phyloP scores from a whole-genome alignment of 2,113 vertebrate genomes.

The Grallaria varia region DNA sequence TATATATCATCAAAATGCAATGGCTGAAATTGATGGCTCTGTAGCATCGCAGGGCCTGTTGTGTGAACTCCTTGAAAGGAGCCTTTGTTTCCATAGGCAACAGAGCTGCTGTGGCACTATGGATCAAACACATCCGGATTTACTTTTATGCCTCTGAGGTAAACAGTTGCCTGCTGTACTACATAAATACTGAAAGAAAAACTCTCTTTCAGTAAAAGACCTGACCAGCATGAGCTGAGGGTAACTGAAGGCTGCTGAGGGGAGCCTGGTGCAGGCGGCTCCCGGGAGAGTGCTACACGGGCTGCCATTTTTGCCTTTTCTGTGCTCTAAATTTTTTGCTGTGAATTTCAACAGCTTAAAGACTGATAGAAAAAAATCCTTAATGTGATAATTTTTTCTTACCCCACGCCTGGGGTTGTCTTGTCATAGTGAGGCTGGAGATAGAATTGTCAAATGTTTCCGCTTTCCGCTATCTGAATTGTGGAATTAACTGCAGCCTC shows the following conservation, averaged over 20 bases:
- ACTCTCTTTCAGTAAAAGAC: slow-evolving; percentile 45
- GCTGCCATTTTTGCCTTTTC: slow-evolving; percentile 23
- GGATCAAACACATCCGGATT: slow-evolving; percentile 52
- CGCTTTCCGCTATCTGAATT: not conserved
- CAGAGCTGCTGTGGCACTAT: not conserved
- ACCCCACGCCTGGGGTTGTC: not conserved
- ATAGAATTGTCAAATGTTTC: not conserved
- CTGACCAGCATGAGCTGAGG: slow-evolving; percentile 55
- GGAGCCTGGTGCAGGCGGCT: slow-evolving; percentile 1
- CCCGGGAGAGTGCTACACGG: not conserved
- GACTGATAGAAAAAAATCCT: not conserved
- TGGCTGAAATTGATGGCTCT: slow-evolving; percentile 9
- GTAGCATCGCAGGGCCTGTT: not conserved
- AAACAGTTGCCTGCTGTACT: slow-evolving; percentile 66
- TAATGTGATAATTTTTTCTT: not conserved
- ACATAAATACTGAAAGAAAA: slow-evolving; percentile 65
- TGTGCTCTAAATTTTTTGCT: not conserved
- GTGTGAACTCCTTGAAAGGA: slow-evolving; percentile 25
- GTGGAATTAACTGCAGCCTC: not conserved
- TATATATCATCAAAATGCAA: not conserved
- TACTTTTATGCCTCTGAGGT: slow-evolving; percentile 65
- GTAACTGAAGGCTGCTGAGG: slow-evolving; percentile 19
- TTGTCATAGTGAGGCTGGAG: not conserved
- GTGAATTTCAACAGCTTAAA: slow-evolving; percentile 14
- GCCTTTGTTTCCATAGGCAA: slow-evolving; percentile 73